A percentile compares a stretch with the other conserved stretches of the same genome.
Evolutionary conservation across 1,140 invertebrate genomes (phyloP).

Genomic region (Thalassaphorura encarpata): DNA sequence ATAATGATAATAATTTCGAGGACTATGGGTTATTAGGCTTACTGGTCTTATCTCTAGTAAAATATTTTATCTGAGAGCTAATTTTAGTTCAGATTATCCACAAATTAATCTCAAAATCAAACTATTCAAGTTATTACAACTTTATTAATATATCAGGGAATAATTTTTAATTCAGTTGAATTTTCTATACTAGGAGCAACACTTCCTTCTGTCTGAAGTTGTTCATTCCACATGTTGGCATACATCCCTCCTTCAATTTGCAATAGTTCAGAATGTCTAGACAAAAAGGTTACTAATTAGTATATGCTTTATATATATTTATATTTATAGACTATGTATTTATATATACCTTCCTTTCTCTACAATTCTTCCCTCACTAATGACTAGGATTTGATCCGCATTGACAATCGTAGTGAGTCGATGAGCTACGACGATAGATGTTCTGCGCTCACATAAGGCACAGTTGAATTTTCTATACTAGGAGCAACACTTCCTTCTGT

Average conservation of each 20-base stretch:
- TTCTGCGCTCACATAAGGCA: slow-evolving; percentile 42
- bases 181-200: too few relatives aligned
- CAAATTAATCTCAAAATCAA: too few relatives aligned
- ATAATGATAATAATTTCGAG: too few relatives aligned
- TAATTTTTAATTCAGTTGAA: too few relatives aligned
- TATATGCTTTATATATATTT: neutral
- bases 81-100: too few relatives aligned
- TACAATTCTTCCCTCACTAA: slow-evolving; percentile 44
- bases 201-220: slow-evolving; percentile 33
- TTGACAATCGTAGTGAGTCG: slow-evolving; percentile 48
- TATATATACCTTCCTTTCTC: slow-evolving; percentile 45
- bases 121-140: too few relatives aligned
- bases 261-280: slow-evolving; percentile 46
- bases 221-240: slow-evolving; percentile 45
- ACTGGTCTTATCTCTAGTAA: too few relatives aligned
- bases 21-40: too few relatives aligned
- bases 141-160: too few relatives aligned
- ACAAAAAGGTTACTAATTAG: slow-evolving; percentile 5
- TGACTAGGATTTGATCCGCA: slow-evolving; percentile 48
- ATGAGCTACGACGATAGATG: slow-evolving; percentile 50
- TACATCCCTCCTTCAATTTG: slow-evolving; percentile 38
- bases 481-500: too few relatives aligned
- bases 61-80: too few relatives aligned
- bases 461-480: too few relatives aligned
- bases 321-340: neutral